These are phyloP conservation scores for Heliconius cydno DNA, from an alignment of 2,888 invertebrate genomes.

Conservation along the genomic window DNA sequence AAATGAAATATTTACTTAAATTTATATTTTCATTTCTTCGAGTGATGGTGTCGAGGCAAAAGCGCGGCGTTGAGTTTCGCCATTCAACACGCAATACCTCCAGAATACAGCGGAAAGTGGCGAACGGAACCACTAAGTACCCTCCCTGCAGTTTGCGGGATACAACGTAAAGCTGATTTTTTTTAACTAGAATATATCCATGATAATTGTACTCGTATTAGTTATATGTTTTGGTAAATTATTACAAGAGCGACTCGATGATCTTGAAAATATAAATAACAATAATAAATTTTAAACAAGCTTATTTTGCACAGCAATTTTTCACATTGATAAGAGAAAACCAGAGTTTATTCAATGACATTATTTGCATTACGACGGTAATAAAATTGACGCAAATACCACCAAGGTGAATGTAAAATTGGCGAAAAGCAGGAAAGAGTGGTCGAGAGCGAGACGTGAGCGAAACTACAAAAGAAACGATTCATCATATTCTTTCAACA, in stretches of 20 bases:
- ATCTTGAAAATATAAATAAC: slow-evolving; percentile 13
- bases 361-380: slow-evolving; percentile 40
- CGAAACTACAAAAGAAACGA: slow-evolving; percentile 38
- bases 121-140: no score
- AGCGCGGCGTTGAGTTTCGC: no score
- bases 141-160: no score
- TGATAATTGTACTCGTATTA: neutral
- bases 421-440: slow-evolving; percentile 32
- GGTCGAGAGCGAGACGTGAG: slow-evolving; percentile 15
- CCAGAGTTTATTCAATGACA: slow-evolving; percentile 35
- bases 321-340: slow-evolving; percentile 22
- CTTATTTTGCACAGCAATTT: slow-evolving; percentile 4
- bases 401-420: slow-evolving; percentile 45
- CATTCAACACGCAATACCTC: no score
- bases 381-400: slow-evolving; percentile 43
- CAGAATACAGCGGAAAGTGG: no score
- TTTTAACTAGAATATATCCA: no score
- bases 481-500: slow-evolving; percentile 32
- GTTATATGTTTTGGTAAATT: neutral
- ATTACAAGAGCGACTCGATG: neutral
- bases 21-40: no score
- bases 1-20: no score
- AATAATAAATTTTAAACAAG: slow-evolving; percentile 10
- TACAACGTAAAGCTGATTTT: no score
- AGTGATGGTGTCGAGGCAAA: no score